Evolutionary conservation across 2,113 vertebrate species (phyloP).

Genomic region (Oncorhynchus gorbuscha): DNA sequence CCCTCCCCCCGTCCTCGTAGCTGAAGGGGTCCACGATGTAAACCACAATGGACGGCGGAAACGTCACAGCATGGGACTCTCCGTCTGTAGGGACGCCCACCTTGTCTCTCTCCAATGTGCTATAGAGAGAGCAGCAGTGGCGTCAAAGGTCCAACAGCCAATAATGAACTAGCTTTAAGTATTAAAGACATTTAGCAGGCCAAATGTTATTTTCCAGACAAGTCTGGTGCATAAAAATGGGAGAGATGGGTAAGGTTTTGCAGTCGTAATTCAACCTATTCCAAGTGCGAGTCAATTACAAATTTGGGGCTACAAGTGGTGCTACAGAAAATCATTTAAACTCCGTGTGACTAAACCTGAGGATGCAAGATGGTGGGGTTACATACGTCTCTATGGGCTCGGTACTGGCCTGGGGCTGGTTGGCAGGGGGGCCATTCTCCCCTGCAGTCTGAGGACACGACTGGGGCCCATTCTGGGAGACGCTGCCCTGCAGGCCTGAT

Average conservation of each 20-base stretch:
- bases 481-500: conserved; percentile 70
- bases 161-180: no score
- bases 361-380: background rate
- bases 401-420: conserved; percentile 74
- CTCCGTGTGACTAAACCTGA: no score
- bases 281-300: no score
- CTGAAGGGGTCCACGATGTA: conserved; percentile 96
- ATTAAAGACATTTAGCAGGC: no score
- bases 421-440: conserved; percentile 72
- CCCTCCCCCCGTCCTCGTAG: conserved; percentile 85
- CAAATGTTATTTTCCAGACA: no score
- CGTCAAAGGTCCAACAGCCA: no score
- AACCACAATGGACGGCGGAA: conserved; percentile 93
- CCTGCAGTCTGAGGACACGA: conserved; percentile 63
- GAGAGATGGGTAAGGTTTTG: no score
- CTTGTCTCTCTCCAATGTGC: conserved; percentile 97
- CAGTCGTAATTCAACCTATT: no score
- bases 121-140: conserved; percentile 45
- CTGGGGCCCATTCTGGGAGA: conserved; percentile 75
- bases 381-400: conserved; percentile 90
- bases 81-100: conserved; percentile 96
- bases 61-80: conserved; percentile 91
- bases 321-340: no score
- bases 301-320: no score
- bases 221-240: no score